Conservation (phyloP, 2,113 vertebrate genomes). For the Ondatra zibethicus region DNA sequence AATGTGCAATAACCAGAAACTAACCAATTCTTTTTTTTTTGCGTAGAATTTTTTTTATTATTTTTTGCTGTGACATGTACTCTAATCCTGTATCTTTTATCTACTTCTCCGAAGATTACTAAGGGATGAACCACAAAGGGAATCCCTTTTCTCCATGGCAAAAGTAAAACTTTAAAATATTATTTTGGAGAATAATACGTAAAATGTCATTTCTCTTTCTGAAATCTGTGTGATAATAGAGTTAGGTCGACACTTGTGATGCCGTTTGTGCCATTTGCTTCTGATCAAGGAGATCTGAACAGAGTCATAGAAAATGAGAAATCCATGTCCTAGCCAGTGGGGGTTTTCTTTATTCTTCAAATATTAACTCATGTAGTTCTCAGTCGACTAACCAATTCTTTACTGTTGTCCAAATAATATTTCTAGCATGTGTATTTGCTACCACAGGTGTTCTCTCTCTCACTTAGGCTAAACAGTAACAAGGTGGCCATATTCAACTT, state of each 20-base stretch:
- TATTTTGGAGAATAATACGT: not conserved
- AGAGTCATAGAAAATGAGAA: not conserved
- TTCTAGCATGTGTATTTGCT: not conserved
- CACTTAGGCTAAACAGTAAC: not conserved
- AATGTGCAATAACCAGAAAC: not conserved
- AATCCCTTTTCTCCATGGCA: not conserved
- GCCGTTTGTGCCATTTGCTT: too few relatives aligned
- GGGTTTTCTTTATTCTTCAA: not conserved
- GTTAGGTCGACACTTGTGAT: not conserved
- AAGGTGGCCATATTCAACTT: slow-evolving; percentile 29
- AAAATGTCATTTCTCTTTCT: not conserved
- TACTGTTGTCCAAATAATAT: not conserved
- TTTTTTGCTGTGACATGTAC: too few relatives aligned
- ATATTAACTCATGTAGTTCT: too few relatives aligned
- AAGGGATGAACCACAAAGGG: not conserved
- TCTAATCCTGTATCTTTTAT: not conserved
- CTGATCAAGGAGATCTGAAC: not conserved
- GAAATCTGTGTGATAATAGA: not conserved
- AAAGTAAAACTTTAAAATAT: not conserved
- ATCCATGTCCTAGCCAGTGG: not conserved
- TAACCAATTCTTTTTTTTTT: too few relatives aligned
- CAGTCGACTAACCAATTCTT: too few relatives aligned
- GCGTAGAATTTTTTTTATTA: not conserved
- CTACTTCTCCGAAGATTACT: not conserved
- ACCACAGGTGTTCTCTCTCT: not conserved